A percentile compares a stretch with the other conserved stretches of the same genome.
phyloP scores from a whole-genome alignment of 2,888 invertebrate genomes.

The Boloria selene region DNA sequence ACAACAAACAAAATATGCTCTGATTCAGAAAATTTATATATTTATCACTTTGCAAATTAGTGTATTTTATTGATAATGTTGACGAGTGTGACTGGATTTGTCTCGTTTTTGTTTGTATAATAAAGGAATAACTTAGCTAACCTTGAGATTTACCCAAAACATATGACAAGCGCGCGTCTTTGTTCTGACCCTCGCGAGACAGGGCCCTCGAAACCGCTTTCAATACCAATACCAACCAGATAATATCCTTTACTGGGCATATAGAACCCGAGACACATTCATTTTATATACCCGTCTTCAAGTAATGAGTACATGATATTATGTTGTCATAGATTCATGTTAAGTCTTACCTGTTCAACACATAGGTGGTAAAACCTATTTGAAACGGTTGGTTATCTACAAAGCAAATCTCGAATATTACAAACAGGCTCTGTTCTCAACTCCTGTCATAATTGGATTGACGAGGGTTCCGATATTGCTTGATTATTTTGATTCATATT shows the following conservation, averaged over 20 bases:
- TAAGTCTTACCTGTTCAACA: slow-evolving; percentile 44
- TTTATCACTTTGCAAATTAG: slow-evolving; percentile 22
- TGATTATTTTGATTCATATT: slow-evolving; percentile 62
- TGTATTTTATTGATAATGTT: slow-evolving; percentile 29
- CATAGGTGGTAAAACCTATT: slow-evolving; percentile 42
- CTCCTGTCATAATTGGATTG: slow-evolving; percentile 61
- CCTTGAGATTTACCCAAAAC: slow-evolving; percentile 68
- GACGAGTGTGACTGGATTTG: slow-evolving; percentile 31
- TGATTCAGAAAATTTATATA: slow-evolving; percentile 14
- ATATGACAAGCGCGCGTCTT: slow-evolving; percentile 50
- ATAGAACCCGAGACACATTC: slow-evolving; percentile 48
- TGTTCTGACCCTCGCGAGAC: slow-evolving; percentile 62
- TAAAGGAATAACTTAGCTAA: slow-evolving; percentile 41
- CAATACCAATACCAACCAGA: slow-evolving; percentile 50
- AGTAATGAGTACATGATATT: slow-evolving; percentile 45
- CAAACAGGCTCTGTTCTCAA: too few species aligned
- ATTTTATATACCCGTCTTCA: slow-evolving; percentile 45
- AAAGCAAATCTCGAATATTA: slow-evolving; percentile 42
- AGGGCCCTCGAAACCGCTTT: slow-evolving; percentile 48
- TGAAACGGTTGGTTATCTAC: slow-evolving; percentile 43
- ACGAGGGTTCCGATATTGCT: slow-evolving; percentile 58
- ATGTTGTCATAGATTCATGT: slow-evolving; percentile 47
- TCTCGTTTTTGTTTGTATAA: slow-evolving; percentile 33
- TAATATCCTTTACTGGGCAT: slow-evolving; percentile 55
- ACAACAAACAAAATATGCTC: slow-evolving; percentile 10